Evolutionary conservation across 1,140 invertebrate species (phyloP).

Genomic region (Mya arenaria): DNA sequence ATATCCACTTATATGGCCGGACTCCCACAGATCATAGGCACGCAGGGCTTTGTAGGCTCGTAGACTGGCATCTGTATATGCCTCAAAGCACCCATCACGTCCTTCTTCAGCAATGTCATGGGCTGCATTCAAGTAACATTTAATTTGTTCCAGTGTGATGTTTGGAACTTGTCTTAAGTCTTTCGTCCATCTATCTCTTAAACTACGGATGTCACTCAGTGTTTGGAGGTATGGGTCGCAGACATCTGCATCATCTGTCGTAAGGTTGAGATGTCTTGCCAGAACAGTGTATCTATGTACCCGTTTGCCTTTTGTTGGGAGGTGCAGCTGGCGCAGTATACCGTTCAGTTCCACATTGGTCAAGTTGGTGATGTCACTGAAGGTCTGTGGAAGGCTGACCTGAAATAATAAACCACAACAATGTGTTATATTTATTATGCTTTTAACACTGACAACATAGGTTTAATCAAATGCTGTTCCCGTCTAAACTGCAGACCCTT

Average conservation of each 20-base stretch:
- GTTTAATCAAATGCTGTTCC: too few relatives aligned
- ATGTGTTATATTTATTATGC: too few relatives aligned
- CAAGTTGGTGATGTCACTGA: slow-evolving; percentile 1
- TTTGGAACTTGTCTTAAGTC: slow-evolving; percentile 17
- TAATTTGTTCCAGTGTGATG: background rate
- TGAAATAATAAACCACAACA: slow-evolving; percentile 1
- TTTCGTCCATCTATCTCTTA: slow-evolving; percentile 8
- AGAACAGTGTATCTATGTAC: background rate
- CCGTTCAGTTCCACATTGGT: background rate
- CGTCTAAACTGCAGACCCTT: too few relatives aligned
- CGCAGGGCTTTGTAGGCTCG: slow-evolving; percentile 1
- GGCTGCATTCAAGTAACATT: slow-evolving; percentile 2
- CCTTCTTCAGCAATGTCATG: slow-evolving; percentile 15
- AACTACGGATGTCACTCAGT: background rate
- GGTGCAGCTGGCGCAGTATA: background rate
- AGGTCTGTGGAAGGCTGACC: background rate
- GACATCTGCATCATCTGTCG: background rate
- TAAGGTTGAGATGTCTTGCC: slow-evolving; percentile 8
- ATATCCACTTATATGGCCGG: slow-evolving; percentile 15
- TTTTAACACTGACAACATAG: too few relatives aligned
- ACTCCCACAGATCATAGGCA: slow-evolving; percentile 33
- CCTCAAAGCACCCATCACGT: background rate
- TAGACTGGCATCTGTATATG: background rate
- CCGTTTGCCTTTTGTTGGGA: slow-evolving; percentile 2
- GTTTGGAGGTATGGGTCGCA: slow-evolving; percentile 17